Conservation (phyloP, 1,140 invertebrate genomes). For the Anagrus nilaparvatae region DNA sequence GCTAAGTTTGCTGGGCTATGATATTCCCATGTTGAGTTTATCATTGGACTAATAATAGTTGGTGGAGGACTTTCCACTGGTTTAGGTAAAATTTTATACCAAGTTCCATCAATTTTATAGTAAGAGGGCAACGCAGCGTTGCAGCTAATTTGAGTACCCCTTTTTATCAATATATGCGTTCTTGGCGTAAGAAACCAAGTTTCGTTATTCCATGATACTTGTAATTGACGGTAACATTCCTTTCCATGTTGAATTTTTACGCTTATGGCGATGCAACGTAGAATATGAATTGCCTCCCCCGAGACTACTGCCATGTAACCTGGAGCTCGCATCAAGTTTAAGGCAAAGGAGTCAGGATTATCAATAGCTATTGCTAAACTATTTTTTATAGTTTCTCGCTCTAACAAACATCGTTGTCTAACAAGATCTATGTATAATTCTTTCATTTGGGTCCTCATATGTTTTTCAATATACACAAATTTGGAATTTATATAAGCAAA, state of each 20-base stretch:
- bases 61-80: neutral
- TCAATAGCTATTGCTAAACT: slow-evolving; percentile 9
- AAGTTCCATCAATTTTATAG: slow-evolving; percentile 3
- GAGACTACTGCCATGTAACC: slow-evolving; percentile 16
- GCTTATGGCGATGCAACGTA: slow-evolving; percentile 15
- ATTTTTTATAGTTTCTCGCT: slow-evolving; percentile 12
- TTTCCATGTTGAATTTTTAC: slow-evolving; percentile 5
- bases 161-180: slow-evolving; percentile 14
- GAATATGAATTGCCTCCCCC: slow-evolving; percentile 15
- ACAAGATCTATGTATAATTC: slow-evolving; percentile 9
- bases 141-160: slow-evolving; percentile 8
- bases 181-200: slow-evolving; percentile 13
- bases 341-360: slow-evolving; percentile 17
- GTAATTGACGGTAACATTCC: slow-evolving; percentile 18
- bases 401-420: slow-evolving; percentile 5
- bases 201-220: slow-evolving; percentile 8
- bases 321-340: slow-evolving; percentile 15
- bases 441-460: slow-evolving; percentile 2
- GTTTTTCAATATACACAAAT: too few species aligned
- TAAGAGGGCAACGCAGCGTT: slow-evolving; percentile 6
- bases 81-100: slow-evolving; percentile 3
- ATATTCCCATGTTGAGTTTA: slow-evolving; percentile 9
- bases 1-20: slow-evolving; percentile 3
- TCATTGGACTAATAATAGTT: neutral
- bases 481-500: neutral